Percentiles rank a stretch among this genome's conserved stretches.
Conservation (phyloP, 2,888 invertebrate species). For the Axea sp. region DNA sequence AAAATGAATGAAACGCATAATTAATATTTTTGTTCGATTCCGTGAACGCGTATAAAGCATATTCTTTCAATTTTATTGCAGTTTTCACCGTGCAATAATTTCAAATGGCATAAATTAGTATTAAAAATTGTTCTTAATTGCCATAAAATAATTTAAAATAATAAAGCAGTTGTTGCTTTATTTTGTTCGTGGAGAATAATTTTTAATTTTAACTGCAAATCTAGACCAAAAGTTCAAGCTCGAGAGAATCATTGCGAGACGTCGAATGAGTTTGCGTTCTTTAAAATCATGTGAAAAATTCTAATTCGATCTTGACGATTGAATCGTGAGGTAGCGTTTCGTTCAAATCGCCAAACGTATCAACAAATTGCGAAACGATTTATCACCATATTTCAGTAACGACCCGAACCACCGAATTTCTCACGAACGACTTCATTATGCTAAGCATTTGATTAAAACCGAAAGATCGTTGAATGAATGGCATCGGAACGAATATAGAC, state of each 20-base stretch:
- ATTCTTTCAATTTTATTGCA: no score
- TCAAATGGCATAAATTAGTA: no score
- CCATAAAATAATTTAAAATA: no score
- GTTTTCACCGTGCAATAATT: no score
- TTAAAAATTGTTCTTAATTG: no score
- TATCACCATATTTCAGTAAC: slow-evolving; percentile 13
- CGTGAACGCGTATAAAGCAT: no score
- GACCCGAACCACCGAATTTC: slow-evolving; percentile 4
- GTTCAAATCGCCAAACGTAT: slow-evolving; percentile 32
- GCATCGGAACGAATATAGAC: neutral
- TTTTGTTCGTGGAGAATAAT: no score
- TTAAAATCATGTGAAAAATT: slow-evolving; percentile 4
- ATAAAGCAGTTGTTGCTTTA: no score
- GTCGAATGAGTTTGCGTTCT: neutral
- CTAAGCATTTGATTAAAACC: slow-evolving; percentile 30
- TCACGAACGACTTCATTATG: slow-evolving; percentile 28
- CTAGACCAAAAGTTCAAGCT: neutral
- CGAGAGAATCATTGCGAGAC: neutral
- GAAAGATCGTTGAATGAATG: slow-evolving; percentile 14
- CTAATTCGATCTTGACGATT: slow-evolving; percentile 14
- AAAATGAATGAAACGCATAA: no score
- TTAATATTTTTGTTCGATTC: no score
- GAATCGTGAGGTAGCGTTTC: slow-evolving; percentile 19
- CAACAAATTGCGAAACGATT: slow-evolving; percentile 38
- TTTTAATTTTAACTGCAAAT: no score